Base-by-base conservation (phyloP, 2,888 invertebrate species). In the Drosophila barbarae region DNA sequence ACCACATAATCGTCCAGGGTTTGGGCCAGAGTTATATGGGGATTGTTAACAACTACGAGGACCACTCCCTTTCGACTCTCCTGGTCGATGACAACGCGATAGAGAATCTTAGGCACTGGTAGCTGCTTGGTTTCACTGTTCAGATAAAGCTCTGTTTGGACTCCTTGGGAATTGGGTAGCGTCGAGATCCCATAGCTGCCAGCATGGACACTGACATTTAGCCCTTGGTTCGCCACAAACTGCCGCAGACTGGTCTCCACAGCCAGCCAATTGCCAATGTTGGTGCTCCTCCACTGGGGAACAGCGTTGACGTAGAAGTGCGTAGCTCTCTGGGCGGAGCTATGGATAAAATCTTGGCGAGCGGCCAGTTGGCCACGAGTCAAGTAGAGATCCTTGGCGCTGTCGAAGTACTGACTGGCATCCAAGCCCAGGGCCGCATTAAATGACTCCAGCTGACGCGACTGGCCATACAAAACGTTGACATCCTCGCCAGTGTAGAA, bases 221-320 rank as follows among this genome's bases (percentile, higher is more conserved):
- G 74, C 1, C 75, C 75, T 23, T 87, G 80, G 2, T 74, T 52
- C 1, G 72, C 76, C 0, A 91, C 91, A 55, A 90, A 90, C 9
- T 83, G 76, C 47, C 92, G 87, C 1, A 91, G 86, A 56, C 88
- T 88, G 0, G 61, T 66, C 86, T 93, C 92, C 23, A 91, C 83
- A 0, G 79, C 74, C 47, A 90, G 86, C 92, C 93, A 93, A 74
- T 92, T 92, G 6, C 90, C 90, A 0, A 87, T 90, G 74, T 92
- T 92, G 71, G 92, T 91, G 6, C 88, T 89, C 68, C 90, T 89
- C 91, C 91, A 92, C 65, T 92, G 91, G 0, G 92, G 92, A 1
- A 90, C 90, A 0, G 88, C 89, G 74, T 92, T 92, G 2, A 91
- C 86, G 73, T 90, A 92, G 69, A 90, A 90, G 81, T 90, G 91